Conservation (phyloP, 2,888 invertebrate species). For the Ligdia adustata region DNA sequence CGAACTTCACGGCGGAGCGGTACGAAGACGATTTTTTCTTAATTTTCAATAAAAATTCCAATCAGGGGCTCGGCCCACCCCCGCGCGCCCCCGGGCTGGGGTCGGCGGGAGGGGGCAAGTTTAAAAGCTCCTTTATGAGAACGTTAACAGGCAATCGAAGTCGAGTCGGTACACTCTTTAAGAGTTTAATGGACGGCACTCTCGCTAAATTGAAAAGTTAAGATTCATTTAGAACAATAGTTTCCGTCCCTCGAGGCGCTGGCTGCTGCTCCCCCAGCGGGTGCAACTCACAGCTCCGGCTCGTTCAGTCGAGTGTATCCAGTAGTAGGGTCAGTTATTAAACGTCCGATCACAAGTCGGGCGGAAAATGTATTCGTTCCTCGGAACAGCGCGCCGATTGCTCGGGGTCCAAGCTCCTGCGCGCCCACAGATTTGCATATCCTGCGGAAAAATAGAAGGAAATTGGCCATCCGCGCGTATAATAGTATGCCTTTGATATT, state of each 20-base stretch:
- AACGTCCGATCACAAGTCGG: conserved; percentile 17
- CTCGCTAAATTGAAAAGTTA: conserved; percentile 47
- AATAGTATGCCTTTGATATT: conserved; percentile 22
- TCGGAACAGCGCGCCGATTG: background rate
- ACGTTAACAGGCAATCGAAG: conserved; percentile 49
- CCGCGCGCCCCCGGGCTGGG: background rate
- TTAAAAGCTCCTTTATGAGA: conserved; percentile 41
- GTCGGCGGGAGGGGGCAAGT: conserved; percentile 20
- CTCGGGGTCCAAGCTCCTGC: background rate
- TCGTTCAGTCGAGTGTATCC: conserved; percentile 35
- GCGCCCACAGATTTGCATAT: conserved; percentile 20
- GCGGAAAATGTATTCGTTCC: conserved; percentile 24
- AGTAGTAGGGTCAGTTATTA: conserved; percentile 18
- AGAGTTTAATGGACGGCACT: conserved; percentile 37
- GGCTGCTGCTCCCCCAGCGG: conserved; percentile 4
- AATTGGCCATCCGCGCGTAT: conserved; percentile 20
- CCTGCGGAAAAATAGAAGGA: conserved; percentile 20
- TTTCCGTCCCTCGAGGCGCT: conserved; percentile 9
- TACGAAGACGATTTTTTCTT: conserved; percentile 13
- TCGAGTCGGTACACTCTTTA: conserved; percentile 36
- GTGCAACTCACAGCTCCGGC: conserved; percentile 31
- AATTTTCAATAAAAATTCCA: conserved; percentile 30
- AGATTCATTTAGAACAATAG: conserved; percentile 44
- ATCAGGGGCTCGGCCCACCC: too few species aligned
- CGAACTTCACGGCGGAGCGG: background rate